Evolutionary conservation across 1,140 invertebrate genomes (phyloP), one percentile per base, ranked within the genome.

Genomic region (Berghia stephanieae): DNA sequence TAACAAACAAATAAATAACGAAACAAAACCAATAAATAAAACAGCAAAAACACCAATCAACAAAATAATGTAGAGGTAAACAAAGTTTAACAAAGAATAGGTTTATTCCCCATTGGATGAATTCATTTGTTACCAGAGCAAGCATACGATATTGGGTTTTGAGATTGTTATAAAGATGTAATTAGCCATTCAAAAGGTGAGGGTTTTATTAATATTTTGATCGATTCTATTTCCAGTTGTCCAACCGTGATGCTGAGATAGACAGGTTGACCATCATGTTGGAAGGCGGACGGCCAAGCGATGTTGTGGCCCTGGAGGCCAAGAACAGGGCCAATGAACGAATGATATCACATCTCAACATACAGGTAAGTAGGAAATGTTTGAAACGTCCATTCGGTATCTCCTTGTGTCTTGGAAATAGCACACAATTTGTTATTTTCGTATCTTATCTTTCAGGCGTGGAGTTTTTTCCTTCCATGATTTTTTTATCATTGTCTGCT

Each of bases 311-410:
- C 68, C 83, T 90, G 31, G 88, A 90, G 83, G 83, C 88, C 78
- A 82, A 85, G 69, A 88, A 89, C 82, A 81, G 86, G 77, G 85
- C 85, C 79, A 89, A 89, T 77, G 88, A 90, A 80, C 82, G 85
- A 18, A 86, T 89, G 82, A 87, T 90, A 42, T 86, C 87, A 34
- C 88, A 89, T 69, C 86, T 89, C 31, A 90, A 89, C 79, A 89
- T 89, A 49, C 89, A 90, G 87, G 88, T 89, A 78, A 57, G 63
- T 13, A 21, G n/a, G 60, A 27, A 42, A 21, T 36, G 4, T 13
- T 5, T n/a, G 6, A 16, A 6, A 34, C 16, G 34, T 8, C 5
- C 66, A 21, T 34, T 40, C 38, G 10, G 6, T 42, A 8, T 13
- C 18, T 8, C 46, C 13, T 49, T 49, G 10, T 49, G 46, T 13